phyloP scores from a whole-genome alignment of 1,140 invertebrate genomes.

The Penaeus chinensis region DNA sequence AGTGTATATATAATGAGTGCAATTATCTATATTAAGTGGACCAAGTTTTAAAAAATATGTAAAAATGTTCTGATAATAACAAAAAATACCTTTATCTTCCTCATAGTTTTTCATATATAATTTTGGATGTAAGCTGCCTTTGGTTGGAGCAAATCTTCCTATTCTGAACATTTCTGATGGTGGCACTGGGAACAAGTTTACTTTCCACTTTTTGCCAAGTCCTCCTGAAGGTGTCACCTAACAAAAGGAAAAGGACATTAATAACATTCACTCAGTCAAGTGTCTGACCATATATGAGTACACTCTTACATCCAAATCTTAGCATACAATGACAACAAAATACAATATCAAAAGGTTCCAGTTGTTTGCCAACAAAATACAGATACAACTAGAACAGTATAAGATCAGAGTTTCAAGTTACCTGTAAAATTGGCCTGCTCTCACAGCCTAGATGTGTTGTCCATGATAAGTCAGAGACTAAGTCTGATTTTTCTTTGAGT shows the following conservation, averaged over 20 bases:
- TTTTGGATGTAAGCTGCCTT: constrained; percentile 22
- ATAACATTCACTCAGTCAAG: no score
- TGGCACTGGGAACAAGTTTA: constrained; percentile 47
- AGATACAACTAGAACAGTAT: no score
- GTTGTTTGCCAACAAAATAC: no score
- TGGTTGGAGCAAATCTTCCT: constrained; percentile 27
- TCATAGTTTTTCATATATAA: constrained; percentile 25
- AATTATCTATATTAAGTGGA: no score
- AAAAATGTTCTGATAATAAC: neutral
- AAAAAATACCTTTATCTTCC: constrained; percentile 1
- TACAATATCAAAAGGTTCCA: no score
- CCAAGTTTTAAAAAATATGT: no score
- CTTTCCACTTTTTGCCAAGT: constrained; percentile 50
- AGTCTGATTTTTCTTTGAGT: constrained; percentile 28
- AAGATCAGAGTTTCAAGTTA: neutral
- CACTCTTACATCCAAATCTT: no score
- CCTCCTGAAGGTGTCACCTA: constrained; percentile 37
- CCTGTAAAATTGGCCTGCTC: constrained; percentile 38
- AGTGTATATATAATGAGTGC: no score
- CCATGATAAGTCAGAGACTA: constrained; percentile 31
- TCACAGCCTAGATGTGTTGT: constrained; percentile 32
- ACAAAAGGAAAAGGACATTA: no score
- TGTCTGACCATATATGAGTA: no score
- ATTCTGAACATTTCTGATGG: constrained; percentile 18
- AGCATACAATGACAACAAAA: no score